These are phyloP conservation scores for Zelleria hepariella DNA, from an alignment of 2,888 invertebrate species.

Conservation along the genomic window DNA sequence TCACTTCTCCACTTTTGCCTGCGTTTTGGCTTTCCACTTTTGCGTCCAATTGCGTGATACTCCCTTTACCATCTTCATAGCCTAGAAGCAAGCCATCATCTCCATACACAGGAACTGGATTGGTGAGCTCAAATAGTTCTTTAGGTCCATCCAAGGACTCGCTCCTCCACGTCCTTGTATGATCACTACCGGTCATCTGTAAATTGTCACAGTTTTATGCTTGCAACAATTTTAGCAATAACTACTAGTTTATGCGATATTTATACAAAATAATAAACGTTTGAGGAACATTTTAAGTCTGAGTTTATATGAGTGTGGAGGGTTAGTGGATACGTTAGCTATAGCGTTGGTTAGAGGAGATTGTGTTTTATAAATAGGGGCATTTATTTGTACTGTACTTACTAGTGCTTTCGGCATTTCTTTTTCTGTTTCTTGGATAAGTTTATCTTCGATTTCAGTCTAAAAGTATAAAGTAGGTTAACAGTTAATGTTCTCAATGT, in stretches of 20 bases:
- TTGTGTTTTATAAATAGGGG: too few relatives aligned
- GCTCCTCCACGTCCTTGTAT: background rate
- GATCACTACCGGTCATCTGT: too few relatives aligned
- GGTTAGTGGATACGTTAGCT: too few relatives aligned
- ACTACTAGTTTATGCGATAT: background rate
- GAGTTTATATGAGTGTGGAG: too few relatives aligned
- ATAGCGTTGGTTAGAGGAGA: too few relatives aligned
- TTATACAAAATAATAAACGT: background rate
- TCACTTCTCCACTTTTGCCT: background rate
- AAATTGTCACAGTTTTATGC: too few relatives aligned
- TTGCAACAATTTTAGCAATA: too few relatives aligned
- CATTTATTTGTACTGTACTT: too few relatives aligned
- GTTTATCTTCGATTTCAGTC: background rate
- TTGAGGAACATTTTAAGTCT: too few relatives aligned
- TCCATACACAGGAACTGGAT: background rate
- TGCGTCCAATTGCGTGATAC: background rate
- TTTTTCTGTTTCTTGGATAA: background rate
- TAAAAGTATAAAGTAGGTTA: background rate
- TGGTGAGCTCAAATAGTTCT: background rate
- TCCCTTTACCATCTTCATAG: background rate
- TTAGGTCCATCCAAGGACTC: background rate
- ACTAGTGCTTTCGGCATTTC: background rate
- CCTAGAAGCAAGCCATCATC: background rate
- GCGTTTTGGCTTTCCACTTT: background rate
- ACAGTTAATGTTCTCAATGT: too few relatives aligned